Evolutionary conservation across 64 coral and sea anemone genomes (phyloP), one percentile per base, ranked within the genome.

Genomic region (Cladopsammia gracilis): DNA sequence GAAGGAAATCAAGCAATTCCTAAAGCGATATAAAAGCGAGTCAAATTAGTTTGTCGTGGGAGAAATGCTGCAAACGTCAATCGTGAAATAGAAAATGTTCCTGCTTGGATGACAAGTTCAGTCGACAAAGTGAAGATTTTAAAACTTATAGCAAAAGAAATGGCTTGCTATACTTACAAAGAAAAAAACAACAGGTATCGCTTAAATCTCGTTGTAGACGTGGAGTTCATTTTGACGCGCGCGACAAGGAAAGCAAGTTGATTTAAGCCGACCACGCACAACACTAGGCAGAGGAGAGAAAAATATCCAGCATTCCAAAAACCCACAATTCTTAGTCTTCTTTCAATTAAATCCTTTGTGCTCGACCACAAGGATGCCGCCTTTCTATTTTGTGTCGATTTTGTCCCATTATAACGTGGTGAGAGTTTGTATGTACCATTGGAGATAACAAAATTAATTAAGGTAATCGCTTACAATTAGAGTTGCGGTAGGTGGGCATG

Each of bases 361-460:
- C 12, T 47, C 18, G 48, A 82, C 50, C 68, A 25, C 70, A 91
- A 72, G 78, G 71, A 84, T 73, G 65, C 77, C 26, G 66, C 65
- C 77, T 60, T 73, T 81, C 25, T 46, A 7, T 71, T 48, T 72
- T 71, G 61, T 82, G 77, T 73, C 77, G 25, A 34, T 91, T 70
- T 70, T 68, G 78, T 71, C 10, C 64, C 89, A 83, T 91, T 84
- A 48, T 75, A 58, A 56, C 77, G 50, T 84, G 89, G 78, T 79
- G 77, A 80, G 51, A 60, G 71, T 71, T 72, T 82, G 79, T 91
- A 73, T 72, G 49, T 73, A 83, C 89, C 76, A 73, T 79, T 50
- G 73, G 42, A 78, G 74, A 89, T 89, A 92, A 78, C 91, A 86
- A 80, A 87, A 79, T 87, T 92, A 93, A 93, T 93, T 93, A 93